These are phyloP conservation scores for Parazoanthus atlanticus DNA, from an alignment of 92 coral and sea anemone genomes.

Conservation along the genomic window DNA sequence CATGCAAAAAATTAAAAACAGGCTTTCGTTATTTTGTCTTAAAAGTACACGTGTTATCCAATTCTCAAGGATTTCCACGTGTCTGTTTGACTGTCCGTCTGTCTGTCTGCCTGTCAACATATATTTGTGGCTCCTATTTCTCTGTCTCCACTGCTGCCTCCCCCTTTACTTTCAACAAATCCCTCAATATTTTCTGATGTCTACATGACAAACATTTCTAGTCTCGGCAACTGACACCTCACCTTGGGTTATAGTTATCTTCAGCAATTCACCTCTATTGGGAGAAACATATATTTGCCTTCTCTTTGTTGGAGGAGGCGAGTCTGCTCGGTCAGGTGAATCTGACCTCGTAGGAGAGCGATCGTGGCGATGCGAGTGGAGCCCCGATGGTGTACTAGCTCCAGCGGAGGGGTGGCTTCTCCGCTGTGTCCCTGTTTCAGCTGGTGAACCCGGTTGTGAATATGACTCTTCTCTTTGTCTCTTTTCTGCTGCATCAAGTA, in stretches of 20 bases:
- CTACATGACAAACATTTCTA: too few relatives aligned
- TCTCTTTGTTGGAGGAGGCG: slow-evolving; percentile 4
- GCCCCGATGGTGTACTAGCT: not conserved
- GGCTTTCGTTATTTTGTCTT: not conserved
- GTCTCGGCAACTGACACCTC: not conserved
- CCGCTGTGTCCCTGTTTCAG: not conserved
- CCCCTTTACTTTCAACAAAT: not conserved
- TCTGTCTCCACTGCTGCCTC: not conserved
- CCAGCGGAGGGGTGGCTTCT: slow-evolving; percentile 15
- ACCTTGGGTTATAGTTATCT: slow-evolving; percentile 40
- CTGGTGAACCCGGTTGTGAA: slow-evolving; percentile 11
- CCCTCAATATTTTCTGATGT: not conserved
- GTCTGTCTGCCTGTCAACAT: not conserved
- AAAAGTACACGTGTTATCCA: not conserved
- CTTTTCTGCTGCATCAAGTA: slow-evolving; percentile 14
- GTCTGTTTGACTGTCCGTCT: too few relatives aligned
- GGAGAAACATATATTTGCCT: slow-evolving; percentile 4
- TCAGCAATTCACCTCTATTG: slow-evolving; percentile 10
- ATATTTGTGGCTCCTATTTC: not conserved
- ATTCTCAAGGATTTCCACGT: not conserved
- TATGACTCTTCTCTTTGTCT: slow-evolving; percentile 23
- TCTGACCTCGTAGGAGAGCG: not conserved
- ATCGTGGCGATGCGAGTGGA: not conserved
- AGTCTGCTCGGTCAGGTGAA: slow-evolving; percentile 25
- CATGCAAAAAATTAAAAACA: not conserved